Conservation (phyloP, 2,888 invertebrate species). For the Seladonia tumulorum region DNA sequence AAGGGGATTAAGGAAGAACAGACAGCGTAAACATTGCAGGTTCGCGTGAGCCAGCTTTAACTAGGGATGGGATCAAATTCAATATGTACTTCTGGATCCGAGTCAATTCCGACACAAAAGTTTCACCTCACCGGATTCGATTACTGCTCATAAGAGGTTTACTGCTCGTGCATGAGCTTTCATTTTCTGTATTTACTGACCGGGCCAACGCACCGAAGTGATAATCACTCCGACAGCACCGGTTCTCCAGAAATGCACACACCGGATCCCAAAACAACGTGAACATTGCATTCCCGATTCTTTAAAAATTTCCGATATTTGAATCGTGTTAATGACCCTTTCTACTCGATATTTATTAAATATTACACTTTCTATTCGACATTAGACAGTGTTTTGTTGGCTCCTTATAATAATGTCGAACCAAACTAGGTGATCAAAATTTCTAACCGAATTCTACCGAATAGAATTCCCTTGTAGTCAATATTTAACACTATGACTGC, state of each 20-base stretch:
- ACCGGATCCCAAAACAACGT: background rate
- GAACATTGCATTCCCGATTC: too few species aligned
- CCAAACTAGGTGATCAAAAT: background rate
- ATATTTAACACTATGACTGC: too few species aligned
- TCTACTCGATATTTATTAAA: too few species aligned
- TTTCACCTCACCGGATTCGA: background rate
- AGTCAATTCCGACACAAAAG: background rate
- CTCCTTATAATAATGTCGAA: background rate
- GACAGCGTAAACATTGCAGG: background rate
- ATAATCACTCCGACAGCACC: background rate
- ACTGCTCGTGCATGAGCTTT: background rate
- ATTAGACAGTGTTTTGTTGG: background rate
- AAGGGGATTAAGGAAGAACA: slow-evolving; percentile 14
- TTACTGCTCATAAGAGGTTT: background rate
- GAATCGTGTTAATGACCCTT: too few species aligned
- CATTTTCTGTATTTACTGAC: background rate
- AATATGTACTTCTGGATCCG: background rate
- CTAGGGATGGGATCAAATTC: background rate
- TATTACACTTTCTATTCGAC: background rate
- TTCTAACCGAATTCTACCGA: background rate
- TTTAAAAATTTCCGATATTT: too few species aligned
- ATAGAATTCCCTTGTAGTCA: too few species aligned
- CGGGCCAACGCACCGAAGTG: background rate
- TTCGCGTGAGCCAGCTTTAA: background rate
- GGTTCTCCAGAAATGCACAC: background rate